Evolutionary conservation across 2,888 invertebrate genomes (phyloP).

Genomic region (Pristionchus maxplancki): DNA sequence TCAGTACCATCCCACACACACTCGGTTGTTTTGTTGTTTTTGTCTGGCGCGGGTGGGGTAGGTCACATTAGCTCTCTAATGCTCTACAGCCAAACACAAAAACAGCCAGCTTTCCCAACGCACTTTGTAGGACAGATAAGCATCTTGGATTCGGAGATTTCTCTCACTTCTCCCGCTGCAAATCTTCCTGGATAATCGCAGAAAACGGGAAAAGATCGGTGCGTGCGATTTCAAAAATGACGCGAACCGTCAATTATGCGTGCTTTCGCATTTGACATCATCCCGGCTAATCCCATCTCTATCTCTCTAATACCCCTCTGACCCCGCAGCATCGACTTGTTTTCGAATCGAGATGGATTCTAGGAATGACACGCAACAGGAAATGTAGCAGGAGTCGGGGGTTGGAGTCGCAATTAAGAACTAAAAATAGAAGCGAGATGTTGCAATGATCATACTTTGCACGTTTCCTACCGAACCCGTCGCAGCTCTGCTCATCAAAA

Average conservation of each 20-base stretch:
- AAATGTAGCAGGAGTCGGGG: too few relatives aligned
- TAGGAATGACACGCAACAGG: too few relatives aligned
- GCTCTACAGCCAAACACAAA: neutral
- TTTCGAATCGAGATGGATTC: neutral
- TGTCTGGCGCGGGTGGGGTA: neutral
- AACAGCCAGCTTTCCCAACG: neutral
- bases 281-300: neutral
- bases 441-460: too few relatives aligned
- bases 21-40: neutral
- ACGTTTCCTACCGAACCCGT: too few relatives aligned
- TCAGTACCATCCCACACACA: slow-evolving; percentile 8
- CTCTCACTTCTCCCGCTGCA: neutral
- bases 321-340: neutral
- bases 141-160: neutral
- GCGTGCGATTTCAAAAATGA: neutral
- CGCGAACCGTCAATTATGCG: neutral
- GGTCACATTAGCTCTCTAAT: neutral
- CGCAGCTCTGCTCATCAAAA: too few relatives aligned
- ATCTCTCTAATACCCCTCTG: neutral
- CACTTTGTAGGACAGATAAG: neutral
- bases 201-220: neutral
- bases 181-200: neutral
- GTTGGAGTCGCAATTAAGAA: too few relatives aligned
- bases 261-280: too few relatives aligned
- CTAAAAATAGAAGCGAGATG: too few relatives aligned